Base-by-base conservation (phyloP, 2,113 vertebrate species). In the Coracopsis vasa region DNA sequence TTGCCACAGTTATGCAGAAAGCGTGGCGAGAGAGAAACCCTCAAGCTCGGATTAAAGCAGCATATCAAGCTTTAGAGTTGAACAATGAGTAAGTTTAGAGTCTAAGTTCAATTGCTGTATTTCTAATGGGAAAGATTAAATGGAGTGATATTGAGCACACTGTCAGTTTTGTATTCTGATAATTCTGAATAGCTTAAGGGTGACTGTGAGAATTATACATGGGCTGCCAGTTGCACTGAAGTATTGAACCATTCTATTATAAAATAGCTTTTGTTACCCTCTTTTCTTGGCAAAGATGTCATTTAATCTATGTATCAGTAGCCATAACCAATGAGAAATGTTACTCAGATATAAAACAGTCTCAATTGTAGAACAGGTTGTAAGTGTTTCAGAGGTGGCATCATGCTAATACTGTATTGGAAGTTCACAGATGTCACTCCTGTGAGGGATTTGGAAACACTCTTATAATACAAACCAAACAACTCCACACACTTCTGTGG, bases 1-100 rank as follows among this genome's bases (percentile, higher is more conserved):
- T 94, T 88, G 33, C 94, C 71, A 80, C 98, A 99, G 99, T 99
- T 85, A 99, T 99, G 99, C 99, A 99, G 98, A 99, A 99, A 94
- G 99, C 99, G 6, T 99, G 99, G 99, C 97, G 99, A 61, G 99
- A 99, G 97, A 99, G 99, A 97, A 99, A 99, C 97, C 99, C 99
- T 69, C 99, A 99, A 92, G 99, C 99, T 94, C 98, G 99, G 93
- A 99, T 99, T 93, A 99, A 99, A 98, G 99, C 99, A 95, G 99
- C 99, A 1, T 98, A 99, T 92, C 99, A 99, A 98, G 99, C 99
- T 86, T 98, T 99, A 53, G 99, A 99, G 96, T 92, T 99, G 95
- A 99, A 99, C 97, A 99, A 99, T n/a, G 99, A 99, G 99, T 99
- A 97, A 99, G 99, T 99, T 65, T 58, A 51, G 93, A 83, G 61